Base-by-base conservation (phyloP, 1,140 invertebrate species). In the Cydia pomonella region DNA sequence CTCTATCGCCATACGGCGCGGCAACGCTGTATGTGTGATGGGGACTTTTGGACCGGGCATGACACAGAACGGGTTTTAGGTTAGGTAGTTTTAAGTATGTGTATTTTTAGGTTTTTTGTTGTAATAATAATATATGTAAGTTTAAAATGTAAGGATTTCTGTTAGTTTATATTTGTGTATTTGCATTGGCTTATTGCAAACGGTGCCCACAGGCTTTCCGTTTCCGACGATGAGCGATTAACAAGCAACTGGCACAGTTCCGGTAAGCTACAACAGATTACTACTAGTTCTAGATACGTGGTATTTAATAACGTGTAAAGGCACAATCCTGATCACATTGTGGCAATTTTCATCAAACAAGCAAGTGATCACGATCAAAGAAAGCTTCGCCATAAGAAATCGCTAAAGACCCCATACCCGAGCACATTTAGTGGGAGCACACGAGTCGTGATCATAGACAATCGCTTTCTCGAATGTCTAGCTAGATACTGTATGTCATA, bases 381-480 rank as follows among this genome's bases (percentile, higher is more conserved):
- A 69, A 21, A 69, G 64, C 64, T 69, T 33, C 64, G 21, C 21
- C 16, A 69, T 69, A 69, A 69, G 64, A 69, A 69, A 69, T 33
- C 29, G 64, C 64, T 69, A 33, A 69, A 69, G 64, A 69, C 64
- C 63, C 12, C 63, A 64, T 33, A 64, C 29, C 63, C 63, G 16
- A 69, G 64, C 29, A 69, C 29, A 69, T 69, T 59, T 59, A 59
- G 53, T 59, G 27, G 64, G 16, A 69, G 29, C 64, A 69, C 64
- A 69, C 33, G 64, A 69, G 64, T 69, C 64, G 64, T 69, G 64
- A 69, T 69, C 64, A 33, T 38, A 69, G 64, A 69, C 64, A 69
- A 69, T 41, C 27, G 29, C 64, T 69, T 69, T 69, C 64, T 69
- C 64, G 29, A 59, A 59, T 59, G 53, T 59, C 53, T 59, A 23